phyloP scores from a whole-genome alignment of 2,888 invertebrate species.

The Orthosia incerta region DNA sequence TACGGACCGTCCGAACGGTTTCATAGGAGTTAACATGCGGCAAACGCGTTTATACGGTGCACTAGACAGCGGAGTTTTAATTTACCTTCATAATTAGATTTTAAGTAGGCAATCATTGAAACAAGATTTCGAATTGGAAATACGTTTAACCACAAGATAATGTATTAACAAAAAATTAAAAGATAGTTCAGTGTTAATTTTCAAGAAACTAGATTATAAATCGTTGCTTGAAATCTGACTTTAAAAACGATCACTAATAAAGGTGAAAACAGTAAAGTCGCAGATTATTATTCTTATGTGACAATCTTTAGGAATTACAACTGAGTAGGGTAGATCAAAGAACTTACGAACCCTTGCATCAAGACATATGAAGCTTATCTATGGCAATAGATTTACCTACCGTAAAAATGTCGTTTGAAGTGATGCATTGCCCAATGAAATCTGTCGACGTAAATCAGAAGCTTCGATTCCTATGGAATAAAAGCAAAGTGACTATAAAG shows the following conservation, averaged over 20 bases:
- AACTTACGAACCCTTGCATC: background rate
- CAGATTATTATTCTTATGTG: background rate
- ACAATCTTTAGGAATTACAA: background rate
- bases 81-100: constrained; percentile 13
- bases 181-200: background rate
- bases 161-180: background rate
- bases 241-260: background rate
- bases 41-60: constrained; percentile 10
- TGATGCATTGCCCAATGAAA: background rate
- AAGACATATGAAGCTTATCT: no score
- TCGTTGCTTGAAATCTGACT: background rate
- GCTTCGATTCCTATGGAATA: background rate
- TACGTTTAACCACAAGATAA: background rate
- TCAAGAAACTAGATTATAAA: no score
- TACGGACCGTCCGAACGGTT: constrained; percentile 28
- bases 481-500: constrained; percentile 15
- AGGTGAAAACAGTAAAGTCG: background rate
- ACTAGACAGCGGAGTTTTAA: constrained; percentile 5
- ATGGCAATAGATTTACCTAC: no score
- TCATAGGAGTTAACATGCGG: constrained; percentile 17
- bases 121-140: constrained; percentile 6
- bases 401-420: background rate
- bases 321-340: background rate
- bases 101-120: constrained; percentile 1
- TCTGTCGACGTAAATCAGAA: background rate